Base-by-base conservation (phyloP, 30 jellyfish, hydroid and myxozoan genomes). In the Turritopsis dohrnii region DNA sequence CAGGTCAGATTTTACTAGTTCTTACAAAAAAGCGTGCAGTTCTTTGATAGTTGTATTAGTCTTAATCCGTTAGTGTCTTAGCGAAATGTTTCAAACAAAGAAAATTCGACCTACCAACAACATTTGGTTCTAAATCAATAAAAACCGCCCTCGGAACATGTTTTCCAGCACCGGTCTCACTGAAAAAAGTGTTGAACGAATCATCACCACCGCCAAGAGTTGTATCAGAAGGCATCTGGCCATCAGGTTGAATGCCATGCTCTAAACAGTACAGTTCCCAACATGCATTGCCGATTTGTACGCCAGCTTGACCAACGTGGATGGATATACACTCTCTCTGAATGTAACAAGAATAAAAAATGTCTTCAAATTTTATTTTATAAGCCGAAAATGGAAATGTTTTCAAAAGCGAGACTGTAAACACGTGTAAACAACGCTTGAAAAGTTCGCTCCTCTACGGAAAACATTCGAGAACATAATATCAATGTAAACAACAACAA, bases 301-400 rank as follows among this genome's bases (percentile, higher is more conserved):
- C 80, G 16, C 86, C 86, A 13, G 86, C 86, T 79, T 79, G 86
- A 65, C 83, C 83, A 20, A 75, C 72, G 83, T 75, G 83, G 8
- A 75, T 29, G 8, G 83, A 75, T 7, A 69, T 69, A 69, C 77
- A 69, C 77, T 69, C 77, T n/a, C 77, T 23, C 77, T 69, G 19
- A n/a, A 27, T 9, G 21, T 18, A 0, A 60, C 19, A 60, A 60
- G 73, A 0, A 18, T 18, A 0, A 21, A 60, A 60, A 21, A 60
- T 18, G 21, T 60, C 19, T 16, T 16, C 19, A 54, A 54, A 18
- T 54, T 54, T 18, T 60, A 18, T 60, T 0, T 60, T 23, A 60
- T n/a, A n/a, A n/a, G n/a, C n/a, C n/a, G n/a, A n/a, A n/a, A n/a
- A n/a, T n/a, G n/a, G n/a, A n/a, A n/a, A n/a, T n/a, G n/a, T n/a